A percentile compares a stretch with the other conserved stretches of the same genome.
phyloP scores from a whole-genome alignment of 2,888 invertebrate species.

The Lithophane semibrunnea region DNA sequence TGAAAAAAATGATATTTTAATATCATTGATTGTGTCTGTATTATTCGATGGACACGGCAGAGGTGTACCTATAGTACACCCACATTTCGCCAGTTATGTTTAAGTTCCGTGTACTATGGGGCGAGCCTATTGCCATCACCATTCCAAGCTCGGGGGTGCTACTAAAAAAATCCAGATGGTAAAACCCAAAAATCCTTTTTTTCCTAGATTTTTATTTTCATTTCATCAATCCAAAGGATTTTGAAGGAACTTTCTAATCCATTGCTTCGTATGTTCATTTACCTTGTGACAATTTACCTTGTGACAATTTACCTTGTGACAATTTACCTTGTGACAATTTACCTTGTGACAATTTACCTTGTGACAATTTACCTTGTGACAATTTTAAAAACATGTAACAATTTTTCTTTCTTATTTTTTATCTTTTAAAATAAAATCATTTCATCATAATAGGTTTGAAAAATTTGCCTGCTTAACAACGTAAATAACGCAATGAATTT shows the following conservation, averaged over 20 bases:
- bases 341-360: too few relatives aligned
- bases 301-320: too few relatives aligned
- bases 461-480: background rate
- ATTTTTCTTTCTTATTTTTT: too few relatives aligned
- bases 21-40: too few relatives aligned
- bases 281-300: too few relatives aligned
- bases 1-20: too few relatives aligned
- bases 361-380: too few relatives aligned
- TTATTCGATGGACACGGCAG: background rate
- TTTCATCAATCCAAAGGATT: too few relatives aligned
- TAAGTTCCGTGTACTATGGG: background rate
- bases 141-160: background rate
- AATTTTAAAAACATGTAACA: too few relatives aligned
- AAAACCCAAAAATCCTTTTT: background rate
- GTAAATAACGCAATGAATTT: background rate
- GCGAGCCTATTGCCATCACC: background rate
- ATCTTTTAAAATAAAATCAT: too few relatives aligned
- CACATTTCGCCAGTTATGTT: background rate
- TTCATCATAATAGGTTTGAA: background rate
- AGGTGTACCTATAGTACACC: background rate
- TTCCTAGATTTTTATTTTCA: too few relatives aligned
- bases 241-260: background rate
- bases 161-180: background rate
- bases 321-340: too few relatives aligned
- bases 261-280: background rate